These are phyloP conservation scores for Diabrotica balteata DNA, from an alignment of 2,888 invertebrate species.

Conservation along the genomic window DNA sequence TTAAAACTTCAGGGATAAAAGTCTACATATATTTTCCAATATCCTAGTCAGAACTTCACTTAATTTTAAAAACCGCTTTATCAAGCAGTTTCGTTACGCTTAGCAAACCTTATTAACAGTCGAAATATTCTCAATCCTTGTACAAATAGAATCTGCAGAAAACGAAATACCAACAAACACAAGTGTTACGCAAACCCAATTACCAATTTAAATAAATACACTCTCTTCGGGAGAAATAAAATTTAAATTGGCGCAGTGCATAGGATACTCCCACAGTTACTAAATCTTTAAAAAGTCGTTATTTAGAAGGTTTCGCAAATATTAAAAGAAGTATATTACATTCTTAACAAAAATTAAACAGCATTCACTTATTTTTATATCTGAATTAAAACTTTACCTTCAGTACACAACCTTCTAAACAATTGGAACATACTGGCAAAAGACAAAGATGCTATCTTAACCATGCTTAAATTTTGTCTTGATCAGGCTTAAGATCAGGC, in stretches of 20 bases:
- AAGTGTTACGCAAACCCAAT: conserved; percentile 25
- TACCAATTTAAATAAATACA: conserved; percentile 21
- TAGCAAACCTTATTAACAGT: conserved; percentile 18
- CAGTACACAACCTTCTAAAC: no score
- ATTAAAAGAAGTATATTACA: background rate
- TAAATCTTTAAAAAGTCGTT: background rate
- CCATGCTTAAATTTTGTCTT: no score
- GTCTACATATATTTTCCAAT: no score
- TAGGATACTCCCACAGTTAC: conserved; percentile 8
- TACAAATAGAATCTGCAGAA: conserved; percentile 19
- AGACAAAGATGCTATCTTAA: no score
- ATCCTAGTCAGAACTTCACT: background rate
- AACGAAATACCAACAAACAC: conserved; percentile 20
- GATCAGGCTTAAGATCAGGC: no score
- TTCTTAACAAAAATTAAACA: no score
- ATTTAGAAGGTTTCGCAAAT: background rate
- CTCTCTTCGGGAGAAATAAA: conserved; percentile 2
- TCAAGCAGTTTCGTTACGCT: conserved; percentile 5
- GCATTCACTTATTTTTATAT: no score
- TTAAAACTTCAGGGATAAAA: no score
- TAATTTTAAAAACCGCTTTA: conserved; percentile 15
- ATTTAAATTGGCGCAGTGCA: conserved; percentile 20
- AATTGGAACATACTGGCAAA: no score
- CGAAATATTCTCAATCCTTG: conserved; percentile 13
- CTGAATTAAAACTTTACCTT: no score